These are phyloP conservation scores for Hylaeus anthracinus DNA, from an alignment of 1,140 invertebrate genomes.

Conservation along the genomic window DNA sequence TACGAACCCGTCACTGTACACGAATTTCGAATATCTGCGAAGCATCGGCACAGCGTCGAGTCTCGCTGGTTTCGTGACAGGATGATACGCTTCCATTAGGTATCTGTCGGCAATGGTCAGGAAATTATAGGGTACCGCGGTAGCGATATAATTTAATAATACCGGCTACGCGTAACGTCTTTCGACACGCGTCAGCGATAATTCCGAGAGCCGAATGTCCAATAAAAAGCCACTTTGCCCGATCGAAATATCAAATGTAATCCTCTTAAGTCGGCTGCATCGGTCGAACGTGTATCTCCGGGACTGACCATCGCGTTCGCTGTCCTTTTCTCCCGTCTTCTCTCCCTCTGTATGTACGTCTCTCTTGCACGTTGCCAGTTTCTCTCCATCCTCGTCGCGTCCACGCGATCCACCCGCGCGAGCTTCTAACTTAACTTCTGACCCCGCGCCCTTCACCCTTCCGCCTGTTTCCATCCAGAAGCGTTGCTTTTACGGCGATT, in stretches of 20 bases:
- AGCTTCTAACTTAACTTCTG: conserved; percentile 66
- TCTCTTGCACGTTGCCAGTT: neutral
- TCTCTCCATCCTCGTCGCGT: conserved; percentile 18
- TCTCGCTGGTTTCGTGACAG: neutral
- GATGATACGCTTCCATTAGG: neutral
- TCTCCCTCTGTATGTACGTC: conserved; percentile 14
- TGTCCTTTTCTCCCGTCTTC: conserved; percentile 27
- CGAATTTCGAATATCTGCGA: no score
- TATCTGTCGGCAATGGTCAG: conserved; percentile 31
- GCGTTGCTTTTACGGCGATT: conserved; percentile 79
- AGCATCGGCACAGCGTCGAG: neutral
- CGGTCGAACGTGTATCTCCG: conserved; percentile 71
- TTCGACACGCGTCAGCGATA: conserved; percentile 70
- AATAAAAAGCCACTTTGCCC: conserved; percentile 79
- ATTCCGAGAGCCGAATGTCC: conserved; percentile 68
- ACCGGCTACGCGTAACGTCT: conserved; percentile 61
- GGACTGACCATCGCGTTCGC: conserved; percentile 69
- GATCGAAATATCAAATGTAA: conserved; percentile 81
- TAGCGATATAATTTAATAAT: conserved; percentile 66
- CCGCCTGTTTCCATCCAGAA: conserved; percentile 39
- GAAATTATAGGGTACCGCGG: conserved; percentile 57
- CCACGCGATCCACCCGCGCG: conserved; percentile 39
- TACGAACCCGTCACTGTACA: no score
- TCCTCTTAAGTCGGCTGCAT: conserved; percentile 77
- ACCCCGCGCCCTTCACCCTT: conserved; percentile 50